A percentile compares a stretch with the other conserved stretches of the same genome.
Evolutionary conservation across 92 coral and sea anemone species (phyloP).

Genomic region (Hydrozoanthus gracilis): DNA sequence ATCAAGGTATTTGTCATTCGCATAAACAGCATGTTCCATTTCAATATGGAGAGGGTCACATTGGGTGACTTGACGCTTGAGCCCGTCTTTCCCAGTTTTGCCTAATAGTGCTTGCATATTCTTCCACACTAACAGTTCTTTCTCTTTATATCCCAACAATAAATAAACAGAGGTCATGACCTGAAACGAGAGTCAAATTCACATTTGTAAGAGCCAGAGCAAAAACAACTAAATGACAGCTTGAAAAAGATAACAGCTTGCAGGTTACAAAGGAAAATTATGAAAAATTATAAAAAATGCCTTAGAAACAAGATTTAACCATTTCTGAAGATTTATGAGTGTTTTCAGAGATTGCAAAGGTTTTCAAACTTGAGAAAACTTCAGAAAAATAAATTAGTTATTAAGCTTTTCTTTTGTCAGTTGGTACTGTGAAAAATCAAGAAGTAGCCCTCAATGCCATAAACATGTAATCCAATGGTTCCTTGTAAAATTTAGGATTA

Average conservation of each 20-base stretch:
- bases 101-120: conserved; percentile 97
- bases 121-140: conserved; percentile 88
- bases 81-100: conserved; percentile 95
- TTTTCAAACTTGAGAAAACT: no score
- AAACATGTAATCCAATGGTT: no score
- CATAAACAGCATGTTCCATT: conserved; percentile 84
- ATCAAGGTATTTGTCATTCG: conserved; percentile 80
- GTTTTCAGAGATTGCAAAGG: no score
- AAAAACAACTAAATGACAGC: not conserved
- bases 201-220: not conserved
- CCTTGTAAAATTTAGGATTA: no score
- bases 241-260: not conserved
- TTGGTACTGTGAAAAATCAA: no score
- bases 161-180: conserved; percentile 95
- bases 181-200: conserved; percentile 40
- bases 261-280: not conserved
- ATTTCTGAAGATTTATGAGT: no score
- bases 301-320: no score
- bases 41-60: conserved; percentile 88
- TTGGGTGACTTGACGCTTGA: conserved; percentile 92
- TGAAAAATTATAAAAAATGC: no score
- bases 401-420: no score
- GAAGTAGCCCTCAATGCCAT: no score
- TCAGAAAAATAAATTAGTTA: no score
- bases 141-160: conserved; percentile 86